Conservation (phyloP, 2,888 invertebrate species). For the Taenaris catops region DNA sequence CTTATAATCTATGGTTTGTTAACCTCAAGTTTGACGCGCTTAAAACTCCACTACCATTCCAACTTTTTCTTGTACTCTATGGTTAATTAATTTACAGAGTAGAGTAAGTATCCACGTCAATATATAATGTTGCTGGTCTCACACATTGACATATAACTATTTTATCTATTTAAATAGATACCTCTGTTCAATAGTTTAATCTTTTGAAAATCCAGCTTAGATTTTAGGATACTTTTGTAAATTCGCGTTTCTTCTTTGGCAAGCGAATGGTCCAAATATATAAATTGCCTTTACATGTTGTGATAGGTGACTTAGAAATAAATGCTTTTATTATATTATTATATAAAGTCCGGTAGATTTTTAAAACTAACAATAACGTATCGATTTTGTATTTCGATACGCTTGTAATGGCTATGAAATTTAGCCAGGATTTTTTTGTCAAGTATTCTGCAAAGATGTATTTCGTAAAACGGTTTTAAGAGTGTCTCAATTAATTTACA, state of each 20-base stretch:
- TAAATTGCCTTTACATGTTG: constrained; percentile 73
- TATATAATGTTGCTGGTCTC: too few species aligned
- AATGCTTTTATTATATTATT: constrained; percentile 19
- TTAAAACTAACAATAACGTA: constrained; percentile 2
- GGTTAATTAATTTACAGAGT: too few species aligned
- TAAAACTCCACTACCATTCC: too few species aligned
- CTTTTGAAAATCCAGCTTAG: constrained; percentile 18
- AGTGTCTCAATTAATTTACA: too few species aligned
- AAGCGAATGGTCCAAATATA: constrained; percentile 71
- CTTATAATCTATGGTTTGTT: too few species aligned
- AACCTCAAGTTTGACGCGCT: too few species aligned
- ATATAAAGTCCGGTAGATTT: constrained; percentile 19
- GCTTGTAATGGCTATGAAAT: constrained; percentile 11
- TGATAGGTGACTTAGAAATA: constrained; percentile 48
- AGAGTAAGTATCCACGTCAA: too few species aligned
- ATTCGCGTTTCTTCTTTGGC: constrained; percentile 49
- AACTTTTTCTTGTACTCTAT: too few species aligned
- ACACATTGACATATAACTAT: too few species aligned
- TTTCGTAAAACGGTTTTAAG: too few species aligned
- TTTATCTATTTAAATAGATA: too few species aligned
- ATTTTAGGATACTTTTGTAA: constrained; percentile 16
- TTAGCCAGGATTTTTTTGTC: constrained; percentile 9
- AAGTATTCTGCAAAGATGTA: constrained; percentile 13
- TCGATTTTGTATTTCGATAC: constrained; percentile 8
- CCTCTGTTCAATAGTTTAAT: too few species aligned